Conservation (phyloP, 1,140 invertebrate genomes). For the Drosophila bifasciata region DNA sequence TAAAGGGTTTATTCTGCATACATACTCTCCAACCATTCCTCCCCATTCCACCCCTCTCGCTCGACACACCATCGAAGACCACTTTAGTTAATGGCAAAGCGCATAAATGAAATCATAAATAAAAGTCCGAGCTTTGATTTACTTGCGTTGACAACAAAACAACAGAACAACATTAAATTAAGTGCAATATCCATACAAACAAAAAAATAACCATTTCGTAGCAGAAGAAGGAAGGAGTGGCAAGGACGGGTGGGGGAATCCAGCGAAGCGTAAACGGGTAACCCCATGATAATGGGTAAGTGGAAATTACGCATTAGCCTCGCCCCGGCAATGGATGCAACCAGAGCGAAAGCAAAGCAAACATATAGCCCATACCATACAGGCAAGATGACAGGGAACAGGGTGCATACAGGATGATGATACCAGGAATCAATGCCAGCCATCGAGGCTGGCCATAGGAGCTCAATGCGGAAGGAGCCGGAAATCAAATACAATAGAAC, state of each 20-base stretch:
- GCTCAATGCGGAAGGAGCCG: not conserved
- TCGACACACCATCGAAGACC: constrained; percentile 12
- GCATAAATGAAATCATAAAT: constrained; percentile 69
- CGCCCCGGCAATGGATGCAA: constrained; percentile 41
- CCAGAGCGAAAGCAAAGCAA: constrained; percentile 45
- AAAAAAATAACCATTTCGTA: constrained; percentile 17
- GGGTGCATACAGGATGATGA: constrained; percentile 15
- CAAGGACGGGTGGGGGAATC: constrained; percentile 16
- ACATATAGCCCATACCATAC: constrained; percentile 47
- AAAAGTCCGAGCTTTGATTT: constrained; percentile 68
- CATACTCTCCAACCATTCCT: not conserved
- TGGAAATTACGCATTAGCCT: constrained; percentile 66
- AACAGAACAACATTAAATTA: constrained; percentile 71
- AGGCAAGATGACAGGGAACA: constrained; percentile 42
- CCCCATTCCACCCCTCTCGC: constrained; percentile 8
- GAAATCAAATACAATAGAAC: constrained; percentile 28
- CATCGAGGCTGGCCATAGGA: constrained; percentile 15
- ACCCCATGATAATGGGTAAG: constrained; percentile 24
- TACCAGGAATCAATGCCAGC: not conserved
- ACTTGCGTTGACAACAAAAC: constrained; percentile 55
- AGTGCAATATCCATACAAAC: constrained; percentile 50
- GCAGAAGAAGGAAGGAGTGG: not conserved
- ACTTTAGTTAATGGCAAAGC: constrained; percentile 64
- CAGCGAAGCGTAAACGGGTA: constrained; percentile 62
- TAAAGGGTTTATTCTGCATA: constrained; percentile 11